These are phyloP conservation scores for Aplysina aerophoba DNA, from an alignment of 37 sponge, comb jelly and placozoan species.

Conservation along the genomic window DNA sequence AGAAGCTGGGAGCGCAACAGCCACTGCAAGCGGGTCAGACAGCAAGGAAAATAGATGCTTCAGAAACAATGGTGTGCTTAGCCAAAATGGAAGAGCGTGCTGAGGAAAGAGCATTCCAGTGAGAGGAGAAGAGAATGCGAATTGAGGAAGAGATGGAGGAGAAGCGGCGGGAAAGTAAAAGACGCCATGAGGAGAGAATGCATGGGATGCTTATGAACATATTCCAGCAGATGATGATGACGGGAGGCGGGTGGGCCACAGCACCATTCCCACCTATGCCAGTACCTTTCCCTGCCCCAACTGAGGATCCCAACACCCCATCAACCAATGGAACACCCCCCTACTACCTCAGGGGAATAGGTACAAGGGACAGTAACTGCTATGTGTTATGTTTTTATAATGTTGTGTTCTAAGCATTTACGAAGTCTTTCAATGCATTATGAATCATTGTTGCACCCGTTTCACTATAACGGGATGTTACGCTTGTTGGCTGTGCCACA, in stretches of 20 bases:
- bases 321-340: too few species aligned
- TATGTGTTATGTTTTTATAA: conserved; percentile 5
- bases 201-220: not conserved
- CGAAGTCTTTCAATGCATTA: conserved; percentile 4
- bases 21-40: too few species aligned
- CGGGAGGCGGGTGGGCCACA: not conserved
- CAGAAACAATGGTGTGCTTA: too few species aligned
- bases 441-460: not conserved
- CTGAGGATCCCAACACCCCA: too few species aligned
- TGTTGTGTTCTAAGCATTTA: not conserved
- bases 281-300: not conserved
- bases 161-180: not conserved
- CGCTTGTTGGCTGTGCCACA: too few species aligned
- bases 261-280: not conserved
- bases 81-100: not conserved
- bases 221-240: not conserved
- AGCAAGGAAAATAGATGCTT: too few species aligned
- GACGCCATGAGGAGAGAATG: conserved; percentile 20
- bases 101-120: conserved; percentile 3
- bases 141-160: not conserved
- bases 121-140: not conserved
- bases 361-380: not conserved
- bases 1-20: too few species aligned
- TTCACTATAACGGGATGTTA: too few species aligned
- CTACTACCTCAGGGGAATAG: not conserved